phyloP scores from a whole-genome alignment of 2,888 invertebrate species.

The Drosophila engyochracea region DNA sequence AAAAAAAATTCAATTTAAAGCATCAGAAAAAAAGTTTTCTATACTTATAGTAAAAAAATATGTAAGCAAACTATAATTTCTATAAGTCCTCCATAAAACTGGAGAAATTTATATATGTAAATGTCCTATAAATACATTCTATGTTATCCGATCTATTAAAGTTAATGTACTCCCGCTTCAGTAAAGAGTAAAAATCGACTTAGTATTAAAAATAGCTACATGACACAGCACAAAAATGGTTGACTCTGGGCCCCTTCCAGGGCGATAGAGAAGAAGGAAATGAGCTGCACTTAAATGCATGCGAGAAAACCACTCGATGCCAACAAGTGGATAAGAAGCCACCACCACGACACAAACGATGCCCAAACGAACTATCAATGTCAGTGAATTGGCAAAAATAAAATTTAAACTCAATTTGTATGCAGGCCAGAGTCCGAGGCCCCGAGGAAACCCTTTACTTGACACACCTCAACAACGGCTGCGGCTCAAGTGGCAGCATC shows the following conservation, averaged over 20 bases:
- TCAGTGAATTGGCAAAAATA: conserved; percentile 79
- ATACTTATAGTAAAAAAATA: not conserved
- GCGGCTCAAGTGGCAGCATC: conserved; percentile 69
- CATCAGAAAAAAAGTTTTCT: not conserved
- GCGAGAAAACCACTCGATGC: conserved; percentile 80
- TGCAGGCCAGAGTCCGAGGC: conserved; percentile 65
- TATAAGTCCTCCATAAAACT: not conserved
- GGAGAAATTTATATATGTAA: not conserved
- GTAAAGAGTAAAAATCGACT: conserved; percentile 34
- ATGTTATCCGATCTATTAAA: not conserved
- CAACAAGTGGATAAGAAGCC: conserved; percentile 82
- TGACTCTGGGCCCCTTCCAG: conserved; percentile 48
- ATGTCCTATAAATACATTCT: not conserved
- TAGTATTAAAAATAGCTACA: conserved; percentile 67
- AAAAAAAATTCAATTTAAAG: not conserved
- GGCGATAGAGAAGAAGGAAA: conserved; percentile 78
- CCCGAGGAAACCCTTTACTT: conserved; percentile 77
- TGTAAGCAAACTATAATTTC: not conserved
- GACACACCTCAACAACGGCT: conserved; percentile 78
- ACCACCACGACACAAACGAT: conserved; percentile 81
- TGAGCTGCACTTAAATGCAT: conserved; percentile 79
- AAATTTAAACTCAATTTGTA: conserved; percentile 79
- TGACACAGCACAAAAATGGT: conserved; percentile 62
- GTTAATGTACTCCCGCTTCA: not conserved
- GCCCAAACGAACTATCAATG: conserved; percentile 82